A percentile compares a stretch with the other conserved stretches of the same genome.
Conservation (phyloP, 2,797 vertebrate genomes). For the Gymnodraco acuticeps region DNA sequence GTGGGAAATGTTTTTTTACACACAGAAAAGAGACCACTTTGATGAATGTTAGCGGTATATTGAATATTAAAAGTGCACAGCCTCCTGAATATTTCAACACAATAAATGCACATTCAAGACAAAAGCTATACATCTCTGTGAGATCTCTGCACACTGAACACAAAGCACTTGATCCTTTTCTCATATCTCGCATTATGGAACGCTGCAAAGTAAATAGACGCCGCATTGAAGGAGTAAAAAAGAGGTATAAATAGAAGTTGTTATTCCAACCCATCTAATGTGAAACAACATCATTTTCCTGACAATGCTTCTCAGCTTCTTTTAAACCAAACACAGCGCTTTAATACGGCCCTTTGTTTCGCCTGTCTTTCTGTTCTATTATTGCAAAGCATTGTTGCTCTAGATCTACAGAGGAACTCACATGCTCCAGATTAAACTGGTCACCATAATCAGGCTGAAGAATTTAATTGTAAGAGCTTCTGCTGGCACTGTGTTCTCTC, state of each 20-base stretch:
- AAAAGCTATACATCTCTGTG: conserved; percentile 60
- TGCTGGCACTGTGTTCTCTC: conserved; percentile 74
- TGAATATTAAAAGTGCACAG: conserved; percentile 21
- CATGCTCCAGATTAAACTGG: conserved; percentile 82
- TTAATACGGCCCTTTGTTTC: conserved; percentile 76
- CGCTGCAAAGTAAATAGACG: conserved; percentile 49
- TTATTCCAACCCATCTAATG: conserved; percentile 78
- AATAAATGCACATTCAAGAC: conserved; percentile 43
- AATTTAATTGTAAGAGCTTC: conserved; percentile 84
- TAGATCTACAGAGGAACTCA: conserved; percentile 82
- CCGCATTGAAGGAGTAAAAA: conserved; percentile 58
- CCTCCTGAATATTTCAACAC: conserved; percentile 42
- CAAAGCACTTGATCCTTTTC: conserved; percentile 61
- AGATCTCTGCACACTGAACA: conserved; percentile 63
- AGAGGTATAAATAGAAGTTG: conserved; percentile 80
- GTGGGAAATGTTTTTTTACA: not conserved
- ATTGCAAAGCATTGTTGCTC: conserved; percentile 76
- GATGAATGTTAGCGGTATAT: conserved; percentile 17
- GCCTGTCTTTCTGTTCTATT: conserved; percentile 72
- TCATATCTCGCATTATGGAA: conserved; percentile 49
- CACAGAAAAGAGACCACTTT: not conserved
- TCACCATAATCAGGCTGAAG: conserved; percentile 80
- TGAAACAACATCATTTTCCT: conserved; percentile 78
- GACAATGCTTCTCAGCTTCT: conserved; percentile 73
- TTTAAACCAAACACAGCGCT: conserved; percentile 76